Percentiles rank a stretch among this genome's conserved stretches.
phyloP scores from a whole-genome alignment of 2,888 invertebrate species.

The Gandaritis pyraliata region DNA sequence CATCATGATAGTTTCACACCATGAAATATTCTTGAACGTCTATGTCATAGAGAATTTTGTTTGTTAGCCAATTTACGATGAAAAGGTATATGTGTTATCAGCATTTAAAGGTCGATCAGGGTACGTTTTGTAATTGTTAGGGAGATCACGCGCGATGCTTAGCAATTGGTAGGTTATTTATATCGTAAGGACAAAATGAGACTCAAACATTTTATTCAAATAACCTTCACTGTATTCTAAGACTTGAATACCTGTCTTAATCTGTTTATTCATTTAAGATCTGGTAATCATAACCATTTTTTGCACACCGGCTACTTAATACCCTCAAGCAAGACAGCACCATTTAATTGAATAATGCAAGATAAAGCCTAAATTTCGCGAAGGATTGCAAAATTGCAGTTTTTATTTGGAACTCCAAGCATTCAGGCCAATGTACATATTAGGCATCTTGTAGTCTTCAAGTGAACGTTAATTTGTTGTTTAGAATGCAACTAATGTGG shows the following conservation, averaged over 20 bases:
- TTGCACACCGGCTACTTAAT: no score
- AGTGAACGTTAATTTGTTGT: slow-evolving; percentile 17
- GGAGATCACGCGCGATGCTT: slow-evolving; percentile 33
- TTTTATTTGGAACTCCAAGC: slow-evolving; percentile 24
- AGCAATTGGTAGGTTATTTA: slow-evolving; percentile 9
- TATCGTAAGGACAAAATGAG: slow-evolving; percentile 33
- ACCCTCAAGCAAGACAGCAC: not conserved
- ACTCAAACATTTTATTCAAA: slow-evolving; percentile 19
- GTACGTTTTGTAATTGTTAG: slow-evolving; percentile 27
- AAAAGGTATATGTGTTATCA: not conserved
- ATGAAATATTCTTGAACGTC: no score
- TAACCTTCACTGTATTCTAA: not conserved
- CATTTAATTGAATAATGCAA: slow-evolving; percentile 15
- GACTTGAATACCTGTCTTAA: not conserved
- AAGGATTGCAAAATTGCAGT: slow-evolving; percentile 12
- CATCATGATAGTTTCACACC: no score
- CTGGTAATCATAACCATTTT: no score
- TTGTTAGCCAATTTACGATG: not conserved
- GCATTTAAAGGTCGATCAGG: slow-evolving; percentile 36
- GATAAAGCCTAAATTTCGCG: slow-evolving; percentile 5
- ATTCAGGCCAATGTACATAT: slow-evolving; percentile 39
- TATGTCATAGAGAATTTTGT: no score
- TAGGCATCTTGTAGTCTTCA: slow-evolving; percentile 26
- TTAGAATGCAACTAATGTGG: slow-evolving; percentile 32
- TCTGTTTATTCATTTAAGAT: no score